Evolutionary conservation across 2,113 vertebrate species (phyloP).

Genomic region (Thymallus thymallus): DNA sequence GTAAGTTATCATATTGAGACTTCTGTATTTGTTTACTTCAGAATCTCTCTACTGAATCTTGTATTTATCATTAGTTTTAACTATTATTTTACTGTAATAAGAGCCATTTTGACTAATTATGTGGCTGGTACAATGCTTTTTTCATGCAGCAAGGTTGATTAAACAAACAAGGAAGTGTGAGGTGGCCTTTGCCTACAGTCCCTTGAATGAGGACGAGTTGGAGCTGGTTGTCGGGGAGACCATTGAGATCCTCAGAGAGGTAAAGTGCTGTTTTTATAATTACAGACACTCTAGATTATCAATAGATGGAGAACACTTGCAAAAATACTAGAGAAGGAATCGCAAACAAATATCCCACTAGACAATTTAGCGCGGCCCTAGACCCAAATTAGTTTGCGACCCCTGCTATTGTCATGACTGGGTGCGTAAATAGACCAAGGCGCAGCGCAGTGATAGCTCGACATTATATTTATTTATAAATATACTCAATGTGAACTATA

Average conservation of each 20-base stretch:
- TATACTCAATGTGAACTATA: too few species aligned
- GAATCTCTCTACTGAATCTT: not conserved
- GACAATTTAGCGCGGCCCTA: too few species aligned
- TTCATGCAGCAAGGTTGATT: slow-evolving; percentile 54
- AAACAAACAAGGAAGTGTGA: slow-evolving; percentile 76
- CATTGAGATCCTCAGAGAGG: slow-evolving; percentile 81
- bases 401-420: too few species aligned
- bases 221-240: slow-evolving; percentile 76
- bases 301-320: not conserved
- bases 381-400: too few species aligned
- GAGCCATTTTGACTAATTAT: slow-evolving; percentile 3
- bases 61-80: not conserved
- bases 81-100: not conserved
- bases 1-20: not conserved
- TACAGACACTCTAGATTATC: not conserved
- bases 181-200: slow-evolving; percentile 72
- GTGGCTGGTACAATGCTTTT: not conserved
- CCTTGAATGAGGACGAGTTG: slow-evolving; percentile 77
- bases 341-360: not conserved
- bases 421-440: too few species aligned
- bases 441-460: too few species aligned
- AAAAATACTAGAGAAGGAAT: not conserved
- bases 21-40: not conserved
- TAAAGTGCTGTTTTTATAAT: slow-evolving; percentile 45
- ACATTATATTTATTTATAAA: too few species aligned